phyloP scores from a whole-genome alignment of 2,888 invertebrate species.

The Heliconius sara region DNA sequence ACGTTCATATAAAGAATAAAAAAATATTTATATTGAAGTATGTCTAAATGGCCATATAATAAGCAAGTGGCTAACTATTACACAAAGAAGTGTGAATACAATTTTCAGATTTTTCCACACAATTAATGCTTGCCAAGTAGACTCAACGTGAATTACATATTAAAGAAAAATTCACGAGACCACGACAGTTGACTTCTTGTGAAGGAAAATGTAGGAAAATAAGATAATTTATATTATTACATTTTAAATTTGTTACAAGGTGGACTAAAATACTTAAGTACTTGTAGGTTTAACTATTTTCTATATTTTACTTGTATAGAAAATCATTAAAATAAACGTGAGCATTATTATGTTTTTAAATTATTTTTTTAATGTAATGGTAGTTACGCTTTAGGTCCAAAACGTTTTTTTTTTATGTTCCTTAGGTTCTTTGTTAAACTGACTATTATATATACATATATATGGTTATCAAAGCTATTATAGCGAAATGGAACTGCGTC shows the following conservation, averaged over 20 bases:
- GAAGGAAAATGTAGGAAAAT: background rate
- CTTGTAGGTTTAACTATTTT: background rate
- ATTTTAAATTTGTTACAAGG: slow-evolving; percentile 11
- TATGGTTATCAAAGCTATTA: too few relatives aligned
- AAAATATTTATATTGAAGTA: background rate
- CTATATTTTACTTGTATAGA: background rate
- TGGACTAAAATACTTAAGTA: background rate
- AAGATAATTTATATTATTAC: slow-evolving; percentile 14
- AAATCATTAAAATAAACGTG: background rate
- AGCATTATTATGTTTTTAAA: background rate
- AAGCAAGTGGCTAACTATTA: background rate
- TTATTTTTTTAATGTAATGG: background rate
- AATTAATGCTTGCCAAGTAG: background rate
- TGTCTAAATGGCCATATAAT: background rate
- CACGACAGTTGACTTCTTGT: background rate
- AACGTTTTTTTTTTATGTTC: too few relatives aligned
- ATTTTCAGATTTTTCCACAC: slow-evolving; percentile 11
- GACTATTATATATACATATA: too few relatives aligned
- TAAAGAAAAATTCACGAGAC: slow-evolving; percentile 1
- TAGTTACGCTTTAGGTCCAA: too few relatives aligned
- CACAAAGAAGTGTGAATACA: background rate
- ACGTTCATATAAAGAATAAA: too few relatives aligned
- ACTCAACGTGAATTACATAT: background rate
- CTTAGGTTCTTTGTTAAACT: too few relatives aligned
- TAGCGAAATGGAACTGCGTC: too few relatives aligned